Conservation (phyloP, 2,113 vertebrate species). For the Spizaetus ornatus region DNA sequence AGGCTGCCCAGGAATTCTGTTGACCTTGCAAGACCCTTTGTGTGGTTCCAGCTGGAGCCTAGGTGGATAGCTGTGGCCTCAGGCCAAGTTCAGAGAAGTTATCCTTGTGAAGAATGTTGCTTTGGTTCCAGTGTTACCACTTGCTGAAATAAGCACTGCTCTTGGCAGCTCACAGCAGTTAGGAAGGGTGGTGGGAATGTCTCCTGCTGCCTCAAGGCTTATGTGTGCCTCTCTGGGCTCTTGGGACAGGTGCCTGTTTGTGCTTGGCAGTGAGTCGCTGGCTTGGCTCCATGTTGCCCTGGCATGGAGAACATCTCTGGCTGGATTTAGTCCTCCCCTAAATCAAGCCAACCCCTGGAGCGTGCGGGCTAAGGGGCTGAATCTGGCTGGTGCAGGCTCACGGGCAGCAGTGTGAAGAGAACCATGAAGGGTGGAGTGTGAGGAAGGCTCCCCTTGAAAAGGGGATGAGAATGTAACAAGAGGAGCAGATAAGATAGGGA, state of each 20-base stretch:
- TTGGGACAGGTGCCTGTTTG: slow-evolving; percentile 29
- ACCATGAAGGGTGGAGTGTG: background rate
- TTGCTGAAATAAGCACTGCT: slow-evolving; percentile 24
- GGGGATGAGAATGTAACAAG: background rate
- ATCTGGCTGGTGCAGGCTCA: background rate
- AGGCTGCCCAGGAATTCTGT: background rate
- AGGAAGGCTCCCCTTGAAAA: background rate
- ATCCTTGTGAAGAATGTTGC: background rate
- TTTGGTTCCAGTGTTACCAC: background rate
- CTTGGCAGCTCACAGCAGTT: background rate
- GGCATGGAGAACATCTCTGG: background rate
- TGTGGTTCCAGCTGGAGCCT: background rate
- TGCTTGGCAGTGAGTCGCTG: background rate
- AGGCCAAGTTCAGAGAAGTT: background rate
- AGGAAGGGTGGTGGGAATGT: background rate
- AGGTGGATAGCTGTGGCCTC: background rate
- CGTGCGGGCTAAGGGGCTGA: background rate
- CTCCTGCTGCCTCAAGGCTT: slow-evolving; percentile 16
- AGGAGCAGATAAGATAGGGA: background rate
- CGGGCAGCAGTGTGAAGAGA: background rate
- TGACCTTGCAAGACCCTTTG: slow-evolving; percentile 18
- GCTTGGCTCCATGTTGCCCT: background rate
- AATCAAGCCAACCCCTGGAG: background rate
- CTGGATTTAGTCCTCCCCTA: background rate
- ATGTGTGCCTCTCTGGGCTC: slow-evolving; percentile 32